phyloP scores from a whole-genome alignment of 2,797 vertebrate genomes.

The Tympanoctomys barrerae region DNA sequence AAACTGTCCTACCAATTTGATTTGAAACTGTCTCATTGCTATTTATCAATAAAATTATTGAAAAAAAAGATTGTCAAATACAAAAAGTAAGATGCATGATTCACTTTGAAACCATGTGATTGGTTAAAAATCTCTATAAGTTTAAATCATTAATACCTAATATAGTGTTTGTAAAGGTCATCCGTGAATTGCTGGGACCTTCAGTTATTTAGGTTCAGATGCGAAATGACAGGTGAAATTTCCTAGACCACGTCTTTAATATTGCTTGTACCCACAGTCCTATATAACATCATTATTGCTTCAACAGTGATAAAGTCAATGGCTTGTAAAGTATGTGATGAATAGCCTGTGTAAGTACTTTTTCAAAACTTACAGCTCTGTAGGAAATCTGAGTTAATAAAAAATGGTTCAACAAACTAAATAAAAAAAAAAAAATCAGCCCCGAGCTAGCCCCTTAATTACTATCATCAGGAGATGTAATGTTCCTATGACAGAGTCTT shows the following conservation, averaged over 20 bases:
- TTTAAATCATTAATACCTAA: conserved; percentile 37
- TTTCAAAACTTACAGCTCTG: too few relatives aligned
- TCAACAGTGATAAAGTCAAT: conserved; percentile 70
- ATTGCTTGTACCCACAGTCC: conserved; percentile 20
- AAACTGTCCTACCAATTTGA: too few relatives aligned
- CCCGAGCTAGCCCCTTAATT: neutral
- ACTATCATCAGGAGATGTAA: neutral
- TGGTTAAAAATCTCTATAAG: neutral
- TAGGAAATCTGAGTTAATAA: too few relatives aligned
- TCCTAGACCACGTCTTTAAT: conserved; percentile 33
- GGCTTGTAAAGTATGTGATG: conserved; percentile 63
- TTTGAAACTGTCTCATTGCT: too few relatives aligned
- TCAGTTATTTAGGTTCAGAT: conserved; percentile 49
- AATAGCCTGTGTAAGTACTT: too few relatives aligned
- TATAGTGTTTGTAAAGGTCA: conserved; percentile 52
- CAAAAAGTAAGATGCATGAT: neutral
- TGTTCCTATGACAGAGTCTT: neutral
- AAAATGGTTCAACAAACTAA: too few relatives aligned
- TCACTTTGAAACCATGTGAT: neutral
- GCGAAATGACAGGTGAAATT: conserved; percentile 29
- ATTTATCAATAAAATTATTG: too few relatives aligned
- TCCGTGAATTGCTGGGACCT: neutral
- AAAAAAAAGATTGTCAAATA: neutral
- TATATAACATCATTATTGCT: conserved; percentile 65
- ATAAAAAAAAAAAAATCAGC: too few relatives aligned